These are phyloP conservation scores for Trachythela sp. DNA, from an alignment of 64 coral and sea anemone species.

Conservation along the genomic window DNA sequence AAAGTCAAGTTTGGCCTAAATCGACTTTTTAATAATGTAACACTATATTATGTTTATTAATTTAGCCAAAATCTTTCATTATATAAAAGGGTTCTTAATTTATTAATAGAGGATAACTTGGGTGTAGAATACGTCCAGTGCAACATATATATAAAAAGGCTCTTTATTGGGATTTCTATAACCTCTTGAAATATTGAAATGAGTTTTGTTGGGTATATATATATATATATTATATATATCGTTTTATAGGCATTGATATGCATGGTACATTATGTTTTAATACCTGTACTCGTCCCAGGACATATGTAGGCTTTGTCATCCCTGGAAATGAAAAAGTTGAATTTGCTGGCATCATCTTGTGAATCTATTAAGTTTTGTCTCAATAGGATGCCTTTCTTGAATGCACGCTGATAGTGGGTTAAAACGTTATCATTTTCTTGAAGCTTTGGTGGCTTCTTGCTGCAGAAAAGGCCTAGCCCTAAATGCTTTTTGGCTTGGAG, in stretches of 20 bases:
- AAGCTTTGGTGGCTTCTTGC: slow-evolving; percentile 40
- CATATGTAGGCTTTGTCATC: slow-evolving; percentile 11
- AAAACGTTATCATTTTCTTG: slow-evolving; percentile 36
- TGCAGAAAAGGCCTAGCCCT: slow-evolving; percentile 34
- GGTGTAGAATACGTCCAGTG: too few species aligned
- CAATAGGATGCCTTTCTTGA: slow-evolving; percentile 28
- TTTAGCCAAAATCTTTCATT: too few species aligned
- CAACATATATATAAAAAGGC: too few species aligned
- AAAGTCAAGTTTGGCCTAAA: background rate
- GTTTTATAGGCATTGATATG: too few species aligned
- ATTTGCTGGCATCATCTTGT: background rate
- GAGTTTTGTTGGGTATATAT: too few species aligned
- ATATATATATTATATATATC: background rate
- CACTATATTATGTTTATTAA: too few species aligned
- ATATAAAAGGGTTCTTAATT: too few species aligned
- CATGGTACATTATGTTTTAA: too few species aligned
- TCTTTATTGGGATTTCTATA: too few species aligned
- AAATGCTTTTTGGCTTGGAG: slow-evolving; percentile 31
- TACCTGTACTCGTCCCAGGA: slow-evolving; percentile 43
- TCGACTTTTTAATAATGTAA: too few species aligned
- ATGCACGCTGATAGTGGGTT: slow-evolving; percentile 28
- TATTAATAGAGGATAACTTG: too few species aligned
- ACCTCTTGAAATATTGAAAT: too few species aligned
- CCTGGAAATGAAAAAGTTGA: slow-evolving; percentile 33
- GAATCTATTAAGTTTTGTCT: background rate